Conservation (phyloP, 2,888 invertebrate genomes). For the Limnephilus marmoratus region DNA sequence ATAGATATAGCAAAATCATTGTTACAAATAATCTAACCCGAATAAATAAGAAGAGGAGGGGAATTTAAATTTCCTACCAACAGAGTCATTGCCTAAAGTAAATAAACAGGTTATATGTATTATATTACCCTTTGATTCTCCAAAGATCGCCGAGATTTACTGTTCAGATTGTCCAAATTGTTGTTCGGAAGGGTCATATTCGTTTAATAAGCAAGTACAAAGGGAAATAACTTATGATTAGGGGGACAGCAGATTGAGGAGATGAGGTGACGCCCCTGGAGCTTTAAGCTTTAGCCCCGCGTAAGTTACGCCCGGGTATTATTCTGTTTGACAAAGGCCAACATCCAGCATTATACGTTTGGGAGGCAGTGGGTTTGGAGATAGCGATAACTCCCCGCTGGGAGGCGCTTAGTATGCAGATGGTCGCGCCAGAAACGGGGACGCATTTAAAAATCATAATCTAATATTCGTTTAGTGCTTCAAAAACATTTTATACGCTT, state of each 20-base stretch:
- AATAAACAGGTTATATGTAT: not conserved
- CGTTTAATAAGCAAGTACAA: constrained; percentile 2
- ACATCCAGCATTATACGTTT: not conserved
- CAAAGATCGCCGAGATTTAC: not conserved
- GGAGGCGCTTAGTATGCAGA: constrained; percentile 41
- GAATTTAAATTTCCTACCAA: not conserved
- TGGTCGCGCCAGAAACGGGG: not conserved
- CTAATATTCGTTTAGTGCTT: not conserved
- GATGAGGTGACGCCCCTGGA: constrained; percentile 18
- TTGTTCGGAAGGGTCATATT: not conserved
- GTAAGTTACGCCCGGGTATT: not conserved
- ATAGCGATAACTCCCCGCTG: constrained; percentile 46
- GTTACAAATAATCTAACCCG: too few relatives aligned
- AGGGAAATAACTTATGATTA: constrained; percentile 27
- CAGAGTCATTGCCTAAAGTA: not conserved
- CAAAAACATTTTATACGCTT: not conserved
- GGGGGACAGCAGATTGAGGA: constrained; percentile 10
- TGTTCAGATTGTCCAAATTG: not conserved
- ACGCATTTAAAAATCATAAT: not conserved
- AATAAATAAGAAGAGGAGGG: not conserved
- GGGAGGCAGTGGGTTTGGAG: not conserved
- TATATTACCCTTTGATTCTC: not conserved
- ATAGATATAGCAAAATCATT: too few relatives aligned
- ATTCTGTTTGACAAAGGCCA: constrained; percentile 27
- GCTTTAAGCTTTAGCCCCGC: not conserved